phyloP scores from a whole-genome alignment of 1,140 invertebrate species.

The Ceratina australensis region DNA sequence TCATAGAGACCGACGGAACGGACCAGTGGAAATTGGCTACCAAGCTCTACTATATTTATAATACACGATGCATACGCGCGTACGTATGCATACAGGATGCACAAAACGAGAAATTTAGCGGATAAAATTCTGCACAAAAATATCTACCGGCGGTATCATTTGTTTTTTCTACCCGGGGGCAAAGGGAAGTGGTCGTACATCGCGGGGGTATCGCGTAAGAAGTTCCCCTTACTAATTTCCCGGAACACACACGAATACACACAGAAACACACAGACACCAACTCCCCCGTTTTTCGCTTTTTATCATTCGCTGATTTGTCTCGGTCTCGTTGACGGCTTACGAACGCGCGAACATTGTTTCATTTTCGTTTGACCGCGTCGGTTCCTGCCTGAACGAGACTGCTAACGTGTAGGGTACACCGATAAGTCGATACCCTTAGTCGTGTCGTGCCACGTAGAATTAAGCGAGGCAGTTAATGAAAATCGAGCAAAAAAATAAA shows the following conservation, averaged over 20 bases:
- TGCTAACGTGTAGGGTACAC: slow-evolving; percentile 45
- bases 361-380: neutral
- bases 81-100: slow-evolving; percentile 51
- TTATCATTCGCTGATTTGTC: neutral
- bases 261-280: too few relatives aligned
- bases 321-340: slow-evolving; percentile 14
- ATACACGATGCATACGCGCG: neutral
- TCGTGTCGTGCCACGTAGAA: slow-evolving; percentile 53
- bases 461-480: neutral
- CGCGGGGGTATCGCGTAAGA: slow-evolving; percentile 30
- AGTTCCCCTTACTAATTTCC: slow-evolving; percentile 15
- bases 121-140: slow-evolving; percentile 49
- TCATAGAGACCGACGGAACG: neutral
- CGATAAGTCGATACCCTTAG: slow-evolving; percentile 42
- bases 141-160: slow-evolving; percentile 34
- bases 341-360: neutral
- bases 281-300: slow-evolving; percentile 14
- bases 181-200: slow-evolving; percentile 45
- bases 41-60: neutral
- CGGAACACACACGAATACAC: neutral
- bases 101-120: slow-evolving; percentile 54
- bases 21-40: slow-evolving; percentile 12
- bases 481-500: neutral
- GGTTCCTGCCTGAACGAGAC: slow-evolving; percentile 25
- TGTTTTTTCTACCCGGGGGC: slow-evolving; percentile 20